These are phyloP conservation scores for Poecilia gillii DNA, from an alignment of 2,797 vertebrate species.

Conservation along the genomic window DNA sequence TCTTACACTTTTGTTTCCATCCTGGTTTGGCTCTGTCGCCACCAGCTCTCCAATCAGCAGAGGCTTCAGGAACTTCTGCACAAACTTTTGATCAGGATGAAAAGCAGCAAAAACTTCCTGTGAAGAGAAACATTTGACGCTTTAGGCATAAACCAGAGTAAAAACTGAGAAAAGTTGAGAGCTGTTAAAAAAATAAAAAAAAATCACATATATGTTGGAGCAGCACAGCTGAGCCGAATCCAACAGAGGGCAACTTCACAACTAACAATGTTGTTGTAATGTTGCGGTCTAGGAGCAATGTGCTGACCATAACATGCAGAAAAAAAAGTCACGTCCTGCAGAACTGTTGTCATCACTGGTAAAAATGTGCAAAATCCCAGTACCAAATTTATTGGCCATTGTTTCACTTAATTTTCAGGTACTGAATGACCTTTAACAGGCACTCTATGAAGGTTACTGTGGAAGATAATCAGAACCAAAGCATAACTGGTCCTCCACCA, in stretches of 20 bases:
- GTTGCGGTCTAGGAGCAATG: background rate
- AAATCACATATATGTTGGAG: background rate
- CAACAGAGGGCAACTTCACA: background rate
- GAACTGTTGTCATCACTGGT: background rate
- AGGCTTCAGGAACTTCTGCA: slow-evolving; percentile 91
- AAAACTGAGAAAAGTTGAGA: background rate
- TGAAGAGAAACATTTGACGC: background rate
- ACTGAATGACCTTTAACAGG: background rate
- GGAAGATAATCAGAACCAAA: background rate
- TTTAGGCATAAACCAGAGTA: background rate
- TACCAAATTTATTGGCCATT: background rate
- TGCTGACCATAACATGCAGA: background rate
- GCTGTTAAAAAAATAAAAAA: background rate
- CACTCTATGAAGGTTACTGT: background rate
- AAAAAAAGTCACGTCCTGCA: background rate
- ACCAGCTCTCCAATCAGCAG: slow-evolving; percentile 91
- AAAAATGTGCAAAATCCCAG: background rate
- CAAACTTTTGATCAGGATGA: slow-evolving; percentile 87
- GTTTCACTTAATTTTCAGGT: background rate
- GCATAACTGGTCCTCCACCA: background rate
- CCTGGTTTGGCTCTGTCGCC: slow-evolving; percentile 88
- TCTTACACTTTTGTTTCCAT: slow-evolving; percentile 89
- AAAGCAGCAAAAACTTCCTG: slow-evolving; percentile 94
- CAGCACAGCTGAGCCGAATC: background rate
- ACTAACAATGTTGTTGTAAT: background rate